Evolutionary conservation across 2,888 invertebrate genomes (phyloP).

Genomic region (Alviniconcha strummeri): DNA sequence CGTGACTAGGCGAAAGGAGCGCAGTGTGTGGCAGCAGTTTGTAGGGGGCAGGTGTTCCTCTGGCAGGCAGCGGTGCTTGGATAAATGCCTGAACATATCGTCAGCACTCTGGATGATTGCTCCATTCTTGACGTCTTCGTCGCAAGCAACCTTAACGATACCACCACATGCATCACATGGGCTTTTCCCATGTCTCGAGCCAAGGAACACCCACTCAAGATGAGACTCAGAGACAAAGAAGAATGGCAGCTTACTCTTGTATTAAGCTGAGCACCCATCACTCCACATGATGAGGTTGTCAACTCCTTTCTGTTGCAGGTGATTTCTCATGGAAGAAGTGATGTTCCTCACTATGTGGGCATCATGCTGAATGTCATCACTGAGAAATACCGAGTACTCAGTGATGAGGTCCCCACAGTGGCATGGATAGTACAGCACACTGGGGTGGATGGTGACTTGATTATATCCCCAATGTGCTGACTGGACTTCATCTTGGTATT

Average conservation of each 20-base stretch:
- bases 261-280: conserved; percentile 4
- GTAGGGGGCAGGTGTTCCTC: no score
- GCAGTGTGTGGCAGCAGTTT: no score
- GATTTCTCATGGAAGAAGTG: no score
- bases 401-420: not conserved
- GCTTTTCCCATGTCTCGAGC: no score
- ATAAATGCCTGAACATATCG: no score
- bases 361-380: conserved; percentile 11
- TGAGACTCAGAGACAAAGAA: not conserved
- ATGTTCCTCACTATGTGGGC: not conserved
- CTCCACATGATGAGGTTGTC: not conserved
- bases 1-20: not conserved
- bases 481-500: not conserved
- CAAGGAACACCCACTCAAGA: no score
- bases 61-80: no score
- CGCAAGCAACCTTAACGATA: no score
- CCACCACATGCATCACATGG: no score
- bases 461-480: conserved; percentile 7
- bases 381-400: not conserved
- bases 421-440: not conserved
- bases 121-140: no score
- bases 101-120: no score
- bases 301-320: no score
- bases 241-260: not conserved
- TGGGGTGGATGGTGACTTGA: conserved; percentile 9